These are phyloP conservation scores for Pediacus dermestoides DNA, from an alignment of 2,888 invertebrate genomes.

Conservation along the genomic window DNA sequence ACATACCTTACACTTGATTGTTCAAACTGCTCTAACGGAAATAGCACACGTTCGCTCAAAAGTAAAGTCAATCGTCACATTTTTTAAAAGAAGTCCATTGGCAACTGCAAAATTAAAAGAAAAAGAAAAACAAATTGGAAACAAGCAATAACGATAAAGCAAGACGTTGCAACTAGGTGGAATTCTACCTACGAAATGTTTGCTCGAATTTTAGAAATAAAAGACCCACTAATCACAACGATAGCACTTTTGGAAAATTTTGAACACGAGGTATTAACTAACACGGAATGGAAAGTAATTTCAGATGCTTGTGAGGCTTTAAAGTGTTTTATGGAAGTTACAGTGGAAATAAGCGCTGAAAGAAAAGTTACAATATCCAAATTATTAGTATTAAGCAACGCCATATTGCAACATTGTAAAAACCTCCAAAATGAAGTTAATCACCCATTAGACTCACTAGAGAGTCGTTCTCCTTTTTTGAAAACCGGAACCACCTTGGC, in stretches of 20 bases:
- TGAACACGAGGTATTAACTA: constrained; percentile 8
- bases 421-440: too few relatives aligned
- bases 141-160: constrained; percentile 17
- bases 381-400: constrained; percentile 5
- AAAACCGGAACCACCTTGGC: too few relatives aligned
- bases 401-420: too few relatives aligned
- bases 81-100: constrained; percentile 15
- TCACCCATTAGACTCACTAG: too few relatives aligned
- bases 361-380: constrained; percentile 14
- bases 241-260: constrained; percentile 15
- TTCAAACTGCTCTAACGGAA: constrained; percentile 12
- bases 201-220: constrained; percentile 6
- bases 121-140: constrained; percentile 13
- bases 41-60: constrained; percentile 13
- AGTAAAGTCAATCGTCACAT: too few relatives aligned
- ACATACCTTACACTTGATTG: constrained; percentile 30
- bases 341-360: constrained; percentile 14
- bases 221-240: constrained; percentile 14
- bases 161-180: constrained; percentile 16
- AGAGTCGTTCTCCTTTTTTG: too few relatives aligned
- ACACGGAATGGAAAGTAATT: too few relatives aligned
- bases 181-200: constrained; percentile 17
- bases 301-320: too few relatives aligned
- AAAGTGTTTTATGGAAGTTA: too few relatives aligned
- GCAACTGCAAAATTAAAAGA: constrained; percentile 14